Evolutionary conservation across 1,140 invertebrate genomes (phyloP), one percentile per base, ranked within the genome.

Genomic region (Rhyacophila brunnea): DNA sequence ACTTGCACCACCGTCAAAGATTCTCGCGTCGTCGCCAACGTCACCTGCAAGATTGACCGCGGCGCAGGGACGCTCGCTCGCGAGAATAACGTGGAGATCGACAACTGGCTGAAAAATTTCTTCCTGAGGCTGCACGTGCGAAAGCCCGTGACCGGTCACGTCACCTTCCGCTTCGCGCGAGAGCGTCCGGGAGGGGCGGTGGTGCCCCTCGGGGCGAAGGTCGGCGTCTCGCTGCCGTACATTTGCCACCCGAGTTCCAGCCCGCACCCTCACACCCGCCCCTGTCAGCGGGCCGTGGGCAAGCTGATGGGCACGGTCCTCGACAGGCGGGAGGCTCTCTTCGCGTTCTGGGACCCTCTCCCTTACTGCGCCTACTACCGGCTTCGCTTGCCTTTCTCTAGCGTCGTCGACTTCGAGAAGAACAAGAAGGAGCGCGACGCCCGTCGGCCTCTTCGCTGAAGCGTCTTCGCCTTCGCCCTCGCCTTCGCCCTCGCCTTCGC

Each of bases 331-430:
- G 88, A 91, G 67, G 88, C 88, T 0, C 72, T 91, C 1, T 91
- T 92, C 66, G 80, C 86, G 1, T 88, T 86, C 64, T 91, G 88
- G 89, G 90, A 92, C 67, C 90, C 89, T 0, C 66, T 92, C 50
- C 90, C 90, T 0, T 91, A 91, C 67, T 90, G 88, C 65, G 89
- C 87, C 1, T 91, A 90, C 67, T 91, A 91, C 73, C 88, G 90
- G 67, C 83, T 91, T 53, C 86, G 90, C 65, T 71, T 87, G 58
- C 88, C 89, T 0, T 83, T 90, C 32, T 75, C 78, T 53, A 81
- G 84, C 20, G 71, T 89, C 9, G 67, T 80, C 2, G 77, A 73
- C 1, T 78, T 78, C 46, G 70, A 85, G 18, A 68, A 70, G 44
- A 70, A 68, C 40, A 58, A 49, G 69, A 74, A 5, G 65, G 71